These are phyloP conservation scores for Myotis pilosus DNA, from an alignment of 2,797 vertebrate genomes.

Conservation along the genomic window DNA sequence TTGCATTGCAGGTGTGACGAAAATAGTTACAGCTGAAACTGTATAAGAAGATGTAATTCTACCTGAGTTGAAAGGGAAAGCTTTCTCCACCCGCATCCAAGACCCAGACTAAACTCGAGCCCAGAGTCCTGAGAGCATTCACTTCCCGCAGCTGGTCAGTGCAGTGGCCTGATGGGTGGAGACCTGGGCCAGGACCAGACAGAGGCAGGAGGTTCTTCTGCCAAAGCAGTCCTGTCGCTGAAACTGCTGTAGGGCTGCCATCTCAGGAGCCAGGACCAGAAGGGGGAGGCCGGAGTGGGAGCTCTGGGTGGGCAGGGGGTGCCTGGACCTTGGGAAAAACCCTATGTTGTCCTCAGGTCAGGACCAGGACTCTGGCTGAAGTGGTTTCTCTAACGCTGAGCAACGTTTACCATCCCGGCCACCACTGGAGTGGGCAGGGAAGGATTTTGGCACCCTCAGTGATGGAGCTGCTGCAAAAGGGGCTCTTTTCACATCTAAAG, in stretches of 20 bases:
- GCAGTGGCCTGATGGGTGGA: background rate
- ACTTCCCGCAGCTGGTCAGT: fast-evolving
- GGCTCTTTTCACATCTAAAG: background rate
- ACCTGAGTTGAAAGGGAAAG: slow-evolving; percentile 24
- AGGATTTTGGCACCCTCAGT: fast-evolving
- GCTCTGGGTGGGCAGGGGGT: background rate
- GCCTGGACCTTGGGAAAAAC: background rate
- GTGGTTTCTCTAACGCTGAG: background rate
- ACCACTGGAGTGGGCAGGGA: background rate
- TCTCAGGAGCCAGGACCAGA: background rate
- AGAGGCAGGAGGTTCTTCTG: background rate
- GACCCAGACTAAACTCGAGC: background rate
- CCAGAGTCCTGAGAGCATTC: background rate
- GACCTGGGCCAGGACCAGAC: background rate
- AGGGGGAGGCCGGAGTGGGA: no score
- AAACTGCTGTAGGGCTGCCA: background rate
- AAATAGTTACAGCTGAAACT: background rate
- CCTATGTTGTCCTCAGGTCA: background rate
- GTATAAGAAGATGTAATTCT: background rate
- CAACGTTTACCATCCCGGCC: background rate
- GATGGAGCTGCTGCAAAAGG: background rate
- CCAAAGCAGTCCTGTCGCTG: background rate
- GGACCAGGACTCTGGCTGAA: background rate
- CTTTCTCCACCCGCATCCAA: background rate
- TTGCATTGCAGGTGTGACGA: background rate